Evolutionary conservation across 1,140 invertebrate species (phyloP).

Genomic region (Caenorhabditis brenneri): DNA sequence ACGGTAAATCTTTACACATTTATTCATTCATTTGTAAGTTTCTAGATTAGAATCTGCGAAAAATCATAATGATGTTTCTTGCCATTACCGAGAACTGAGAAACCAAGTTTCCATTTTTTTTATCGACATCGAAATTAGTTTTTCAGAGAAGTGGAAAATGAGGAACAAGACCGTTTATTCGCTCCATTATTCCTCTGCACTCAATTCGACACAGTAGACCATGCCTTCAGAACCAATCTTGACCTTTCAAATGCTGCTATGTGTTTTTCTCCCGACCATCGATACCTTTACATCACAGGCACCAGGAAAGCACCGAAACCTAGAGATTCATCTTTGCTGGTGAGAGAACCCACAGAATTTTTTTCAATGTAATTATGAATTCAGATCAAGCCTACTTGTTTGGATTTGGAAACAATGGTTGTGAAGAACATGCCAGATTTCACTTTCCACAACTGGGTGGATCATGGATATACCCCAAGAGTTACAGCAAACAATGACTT

Average conservation of each 20-base stretch:
- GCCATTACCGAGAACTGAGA: too few relatives aligned
- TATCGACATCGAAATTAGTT: background rate
- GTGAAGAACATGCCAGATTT: background rate
- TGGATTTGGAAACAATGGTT: slow-evolving; percentile 11
- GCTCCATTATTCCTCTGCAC: background rate
- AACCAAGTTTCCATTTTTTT: too few relatives aligned
- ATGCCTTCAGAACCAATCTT: background rate
- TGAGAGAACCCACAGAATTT: background rate
- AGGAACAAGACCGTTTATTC: background rate
- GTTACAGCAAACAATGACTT: slow-evolving; percentile 1
- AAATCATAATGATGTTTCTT: too few relatives aligned
- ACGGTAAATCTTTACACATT: too few relatives aligned
- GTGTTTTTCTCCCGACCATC: background rate
- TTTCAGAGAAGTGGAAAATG: background rate
- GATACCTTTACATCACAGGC: background rate
- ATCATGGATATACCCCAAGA: background rate
- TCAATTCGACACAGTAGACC: background rate
- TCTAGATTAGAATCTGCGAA: too few relatives aligned
- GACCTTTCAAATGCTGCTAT: background rate
- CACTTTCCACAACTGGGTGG: background rate
- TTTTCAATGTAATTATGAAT: background rate
- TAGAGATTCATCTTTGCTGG: background rate
- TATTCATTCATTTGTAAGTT: too few relatives aligned
- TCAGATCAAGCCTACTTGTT: slow-evolving; percentile 8
- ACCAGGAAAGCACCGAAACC: background rate